phyloP scores from a whole-genome alignment of 1,140 invertebrate genomes.

The Euglossa dilemma region DNA sequence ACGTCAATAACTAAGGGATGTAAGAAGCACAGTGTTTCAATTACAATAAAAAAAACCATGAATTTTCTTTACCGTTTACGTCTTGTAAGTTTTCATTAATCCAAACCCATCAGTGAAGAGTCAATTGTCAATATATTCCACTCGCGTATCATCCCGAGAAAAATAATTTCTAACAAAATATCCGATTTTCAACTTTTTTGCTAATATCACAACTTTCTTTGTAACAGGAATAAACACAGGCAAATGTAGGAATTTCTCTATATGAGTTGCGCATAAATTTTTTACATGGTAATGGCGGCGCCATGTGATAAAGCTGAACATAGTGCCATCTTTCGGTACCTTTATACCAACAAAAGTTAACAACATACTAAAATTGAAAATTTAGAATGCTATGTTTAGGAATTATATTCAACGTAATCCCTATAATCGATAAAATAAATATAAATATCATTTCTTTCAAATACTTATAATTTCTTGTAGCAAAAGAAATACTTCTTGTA shows the following conservation, averaged over 20 bases:
- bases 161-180: not conserved
- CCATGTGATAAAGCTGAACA: not conserved
- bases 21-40: not conserved
- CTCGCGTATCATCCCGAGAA: constrained; percentile 2
- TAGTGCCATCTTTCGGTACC: not conserved
- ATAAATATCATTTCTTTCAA: too few relatives aligned
- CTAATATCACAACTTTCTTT: constrained; percentile 6
- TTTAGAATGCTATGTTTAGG: not conserved
- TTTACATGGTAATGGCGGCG: not conserved
- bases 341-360: not conserved
- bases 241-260: constrained; percentile 17
- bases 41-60: not conserved
- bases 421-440: too few relatives aligned
- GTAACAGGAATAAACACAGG: constrained; percentile 28
- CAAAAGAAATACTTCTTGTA: too few relatives aligned
- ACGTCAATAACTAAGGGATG: not conserved
- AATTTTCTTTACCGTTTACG: constrained; percentile 44
- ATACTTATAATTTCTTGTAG: too few relatives aligned
- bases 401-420: too few relatives aligned
- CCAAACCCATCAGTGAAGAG: not conserved
- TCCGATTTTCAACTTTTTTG: not conserved
- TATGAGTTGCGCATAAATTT: not conserved
- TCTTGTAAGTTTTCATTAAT: constrained; percentile 37
- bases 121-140: not conserved
- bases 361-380: not conserved